Conservation (phyloP, 2,113 vertebrate genomes). For the human region GRCh38 chr2:60995001-60995500, state of each 20-base stretch:
- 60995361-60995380: background rate
- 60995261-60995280: background rate
- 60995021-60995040: background rate
- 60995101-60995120: background rate
- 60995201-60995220: background rate
- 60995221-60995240: background rate
- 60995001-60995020: background rate
- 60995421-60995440: background rate
- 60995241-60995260: background rate
- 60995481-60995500: background rate
- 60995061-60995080: background rate
- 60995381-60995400: background rate
- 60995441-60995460: background rate
- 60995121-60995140: background rate
- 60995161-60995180: background rate
- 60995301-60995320: background rate
- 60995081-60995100: background rate
- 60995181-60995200: conserved; percentile 3
- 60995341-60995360: background rate
- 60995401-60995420: background rate
- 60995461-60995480: conserved; percentile 23
- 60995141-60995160: background rate
- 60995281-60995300: background rate
- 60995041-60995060: background rate
- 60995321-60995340: background rate